Evolutionary conservation across 2,888 invertebrate species (phyloP), one percentile per base, ranked within the genome.

Genomic region (Thalpophila matura): DNA sequence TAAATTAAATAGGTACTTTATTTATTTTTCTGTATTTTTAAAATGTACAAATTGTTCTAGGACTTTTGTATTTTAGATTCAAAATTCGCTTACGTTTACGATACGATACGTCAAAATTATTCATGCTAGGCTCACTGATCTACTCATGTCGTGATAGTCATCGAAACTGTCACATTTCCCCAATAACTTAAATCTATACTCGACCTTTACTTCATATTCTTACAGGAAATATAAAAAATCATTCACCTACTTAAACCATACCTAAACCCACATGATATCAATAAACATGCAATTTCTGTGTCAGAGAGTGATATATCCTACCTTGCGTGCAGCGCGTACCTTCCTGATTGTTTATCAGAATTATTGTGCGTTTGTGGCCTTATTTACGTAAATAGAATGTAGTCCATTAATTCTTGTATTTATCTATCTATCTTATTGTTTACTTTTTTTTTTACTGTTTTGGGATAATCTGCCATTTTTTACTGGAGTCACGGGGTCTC

Each of bases 211-310:
- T 24, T 27, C 1, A 35, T 31, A 38, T 47, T 20, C 16, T 24
- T 16, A 24, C 20, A 70, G 38, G 60, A 67, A 70, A 59, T 43
- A 51, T 66, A 55, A 66, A 54, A 33, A 43, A 40, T 5, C 33
- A 62, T 26, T 29, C 24, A 35, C 22, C 29, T 40, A 38, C 38
- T 62, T 53, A 50, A 50, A 29, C 22, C 24, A 31, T 47, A 45
- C 40, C 43, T 20, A 22, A 61, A 37, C 9, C 35, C 24, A 49
- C 62, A 57, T 66, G 46, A 35, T 49, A 51, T 57, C 66, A 61
- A 74, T 77, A 74, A 74, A 71, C 71, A 74, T 71, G 71, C 75
- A 75, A 71, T 50, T 53, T 56, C 46, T 61, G 56, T 74, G 56
- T 63, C 54, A 60, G 22, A 66, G 38, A 58, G 66, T 53, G 71